Base-by-base conservation (phyloP, 1,140 invertebrate species). In the Bombus pascuorum region DNA sequence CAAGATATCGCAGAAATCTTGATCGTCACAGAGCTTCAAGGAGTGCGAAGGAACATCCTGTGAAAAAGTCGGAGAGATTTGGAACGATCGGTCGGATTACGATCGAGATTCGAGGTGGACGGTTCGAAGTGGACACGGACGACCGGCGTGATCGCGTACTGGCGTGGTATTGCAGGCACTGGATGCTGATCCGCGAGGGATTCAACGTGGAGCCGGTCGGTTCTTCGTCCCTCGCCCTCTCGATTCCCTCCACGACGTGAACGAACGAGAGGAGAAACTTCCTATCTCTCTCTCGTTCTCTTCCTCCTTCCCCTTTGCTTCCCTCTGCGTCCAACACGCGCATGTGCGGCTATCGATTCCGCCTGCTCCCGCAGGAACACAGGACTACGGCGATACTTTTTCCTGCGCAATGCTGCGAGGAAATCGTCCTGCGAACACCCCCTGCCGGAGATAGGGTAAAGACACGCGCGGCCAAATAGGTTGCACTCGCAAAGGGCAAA, bases 321-420 rank as follows among this genome's bases (percentile, higher is more conserved):
- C 75, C 42, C 47, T 79, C 66, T 25, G 68, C 68, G 83, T 80
- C 53, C 76, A 79, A 28, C 83, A 44, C 37, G 75, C 83, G 94
- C 94, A 94, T 94, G 94, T 94, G 94, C 94, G 90, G 82, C 92
- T 94, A 95, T 95, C 93, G 94, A 95, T 95, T 94, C 93, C 88
- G 82, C 81, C 86, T 91, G 91, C 91, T 92, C 92, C 89, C 89
- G 89, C 90, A 92, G 93, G 93, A 94, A 90, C 88, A 71, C 76
- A 66, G 89, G 87, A 86, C 88, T 37, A 87, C 85, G 57, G 57
- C 79, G 86, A 83, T 77, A 76, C 59, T 83, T 77, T 81, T 83
- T 75, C 84, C 87, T 86, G 87, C 87, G 88, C 81, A 76, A 68
- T 42, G 79, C 78, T 13, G 79, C 79, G 78, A 81, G 79, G 79